A percentile compares a stretch with the other conserved stretches of the same genome.
Conservation (phyloP, 2,113 vertebrate species). For the Platichthys stellatus region DNA sequence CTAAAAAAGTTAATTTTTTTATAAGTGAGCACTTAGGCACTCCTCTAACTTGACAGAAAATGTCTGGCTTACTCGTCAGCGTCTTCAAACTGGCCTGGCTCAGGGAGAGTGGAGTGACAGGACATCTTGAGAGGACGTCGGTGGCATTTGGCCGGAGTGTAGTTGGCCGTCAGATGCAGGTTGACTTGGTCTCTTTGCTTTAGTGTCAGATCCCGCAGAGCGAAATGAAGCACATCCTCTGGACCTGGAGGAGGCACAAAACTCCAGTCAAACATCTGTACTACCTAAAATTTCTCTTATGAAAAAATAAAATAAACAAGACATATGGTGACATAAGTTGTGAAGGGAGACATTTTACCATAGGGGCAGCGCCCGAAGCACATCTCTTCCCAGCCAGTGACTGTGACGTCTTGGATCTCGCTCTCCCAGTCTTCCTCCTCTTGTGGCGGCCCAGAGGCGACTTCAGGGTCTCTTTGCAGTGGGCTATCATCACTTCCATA, state of each 20-base stretch:
- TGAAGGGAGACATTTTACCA: slow-evolving; percentile 58
- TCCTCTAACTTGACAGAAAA: neutral
- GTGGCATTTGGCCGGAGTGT: slow-evolving; percentile 71
- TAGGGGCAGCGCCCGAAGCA: slow-evolving; percentile 42
- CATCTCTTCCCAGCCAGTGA: slow-evolving; percentile 29
- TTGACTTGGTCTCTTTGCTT: neutral
- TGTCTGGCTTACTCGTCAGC: slow-evolving; percentile 60
- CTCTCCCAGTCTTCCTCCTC: slow-evolving; percentile 79
- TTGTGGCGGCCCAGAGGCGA: neutral
- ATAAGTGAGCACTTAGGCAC: neutral
- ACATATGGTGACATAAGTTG: neutral
- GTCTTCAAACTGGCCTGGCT: slow-evolving; percentile 75
- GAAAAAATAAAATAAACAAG: neutral
- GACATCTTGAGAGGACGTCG: slow-evolving; percentile 46
- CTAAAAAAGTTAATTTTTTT: neutral
- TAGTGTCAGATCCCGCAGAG: slow-evolving; percentile 34
- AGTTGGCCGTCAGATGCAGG: slow-evolving; percentile 28
- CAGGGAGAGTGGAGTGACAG: neutral
- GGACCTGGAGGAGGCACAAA: slow-evolving; percentile 61
- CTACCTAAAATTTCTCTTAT: neutral
- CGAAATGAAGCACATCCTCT: slow-evolving; percentile 62
- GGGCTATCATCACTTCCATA: too few species aligned
- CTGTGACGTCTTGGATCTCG: slow-evolving; percentile 60
- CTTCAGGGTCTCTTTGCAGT: neutral
- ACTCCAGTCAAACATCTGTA: neutral